phyloP scores from a whole-genome alignment of 2,113 vertebrate genomes.

The Thamnaconus septentrionalis region DNA sequence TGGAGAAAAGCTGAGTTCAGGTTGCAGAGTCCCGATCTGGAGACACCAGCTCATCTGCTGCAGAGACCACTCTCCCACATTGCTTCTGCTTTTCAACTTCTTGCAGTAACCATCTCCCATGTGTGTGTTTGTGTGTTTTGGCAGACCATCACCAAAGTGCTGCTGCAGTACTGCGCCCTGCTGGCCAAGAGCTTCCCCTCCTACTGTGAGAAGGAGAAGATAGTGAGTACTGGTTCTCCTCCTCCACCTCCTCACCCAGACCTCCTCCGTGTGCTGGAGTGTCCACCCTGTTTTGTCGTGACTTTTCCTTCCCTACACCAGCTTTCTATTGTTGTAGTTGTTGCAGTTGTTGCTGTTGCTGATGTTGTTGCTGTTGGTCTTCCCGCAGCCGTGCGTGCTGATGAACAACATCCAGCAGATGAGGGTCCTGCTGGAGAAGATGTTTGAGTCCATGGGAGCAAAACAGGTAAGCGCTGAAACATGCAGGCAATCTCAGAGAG shows the following conservation, averaged over 20 bases:
- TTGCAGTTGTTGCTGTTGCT: not conserved
- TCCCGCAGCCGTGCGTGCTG: slow-evolving; percentile 85
- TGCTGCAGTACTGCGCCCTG: slow-evolving; percentile 92
- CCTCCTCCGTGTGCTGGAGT: slow-evolving; percentile 2
- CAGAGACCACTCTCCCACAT: no score
- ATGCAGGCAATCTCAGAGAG: no score
- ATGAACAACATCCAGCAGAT: slow-evolving; percentile 97
- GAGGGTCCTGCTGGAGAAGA: slow-evolving; percentile 94
- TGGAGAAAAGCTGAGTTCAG: no score
- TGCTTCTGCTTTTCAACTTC: not conserved
- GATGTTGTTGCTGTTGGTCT: not conserved
- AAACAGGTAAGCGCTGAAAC: slow-evolving; percentile 81
- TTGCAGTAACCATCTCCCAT: not conserved
- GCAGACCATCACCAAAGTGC: slow-evolving; percentile 94
- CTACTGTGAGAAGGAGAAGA: slow-evolving; percentile 93
- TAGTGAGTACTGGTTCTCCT: slow-evolving; percentile 76
- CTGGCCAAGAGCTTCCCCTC: slow-evolving; percentile 86
- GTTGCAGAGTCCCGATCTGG: no score
- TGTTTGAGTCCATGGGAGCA: slow-evolving; percentile 99
- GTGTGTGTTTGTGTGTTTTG: slow-evolving; percentile 15
- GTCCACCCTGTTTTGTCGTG: not conserved
- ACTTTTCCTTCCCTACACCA: not conserved
- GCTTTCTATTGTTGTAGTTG: not conserved
- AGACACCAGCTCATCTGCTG: no score
- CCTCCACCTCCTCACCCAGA: slow-evolving; percentile 2